Evolutionary conservation across 92 coral and sea anemone species (phyloP), one percentile per base, ranked within the genome.

Genomic region (Phymanthus crucifer): DNA sequence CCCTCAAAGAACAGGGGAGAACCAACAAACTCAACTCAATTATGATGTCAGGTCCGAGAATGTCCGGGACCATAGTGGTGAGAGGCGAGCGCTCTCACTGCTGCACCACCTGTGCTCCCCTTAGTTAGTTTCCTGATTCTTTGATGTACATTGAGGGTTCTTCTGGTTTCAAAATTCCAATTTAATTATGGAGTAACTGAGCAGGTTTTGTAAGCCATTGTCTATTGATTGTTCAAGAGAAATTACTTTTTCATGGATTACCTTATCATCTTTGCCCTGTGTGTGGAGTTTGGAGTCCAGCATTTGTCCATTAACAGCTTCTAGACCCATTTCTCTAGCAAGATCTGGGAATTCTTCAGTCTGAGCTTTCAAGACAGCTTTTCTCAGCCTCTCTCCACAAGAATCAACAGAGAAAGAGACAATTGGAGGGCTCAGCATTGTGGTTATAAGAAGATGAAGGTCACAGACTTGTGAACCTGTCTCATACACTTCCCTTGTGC

Each of bases 401-500:
- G 91, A 70, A 36, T 79, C 88, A 40, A 52, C 38, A 47, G 47
- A 10, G 14, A 37, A 23, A 17, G 78, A 65, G 24, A 91, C 84
- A 46, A 68, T 36, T 38, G 81, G 72, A 61, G 72, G 68, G 27
- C 72, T 77, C 45, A 91, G 43, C 76, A 89, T 89, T 37, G 92
- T 70, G 32, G 94, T 83, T 27, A 95, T 80, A 84, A 91, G 71
- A 73, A 95, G 84, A 61, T 93, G 88, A 50, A 95, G 91, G 79
- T 95, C 99, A 73, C 95, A 97, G 17, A 93, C 93, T 78, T 95
- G 99, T 83, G 99, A 95, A 23, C 99, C 99, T 43, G 99, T 95
- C 72, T 95, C 99, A 43, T 95, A 95, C 26, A 95, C 99, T 69
- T 95, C 99, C 77, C 87, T 93, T 10, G 86, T 86, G 40, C 99